Evolutionary conservation across 2,888 invertebrate genomes (phyloP), one percentile per base, ranked within the genome.

Genomic region (Scaptomyza polygonia): DNA sequence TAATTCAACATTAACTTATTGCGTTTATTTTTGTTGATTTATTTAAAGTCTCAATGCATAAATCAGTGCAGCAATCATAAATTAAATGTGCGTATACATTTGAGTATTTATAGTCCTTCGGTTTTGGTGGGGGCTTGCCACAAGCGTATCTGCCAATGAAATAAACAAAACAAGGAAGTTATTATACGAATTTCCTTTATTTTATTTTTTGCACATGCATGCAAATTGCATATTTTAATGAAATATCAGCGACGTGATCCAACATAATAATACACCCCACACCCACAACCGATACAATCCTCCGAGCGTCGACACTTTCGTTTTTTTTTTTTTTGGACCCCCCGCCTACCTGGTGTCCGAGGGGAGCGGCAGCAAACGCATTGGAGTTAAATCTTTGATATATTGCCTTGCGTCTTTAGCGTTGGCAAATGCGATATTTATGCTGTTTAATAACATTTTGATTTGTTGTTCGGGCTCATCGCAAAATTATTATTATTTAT

Each of bases 201-300:
- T 16, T 40, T 18, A 39, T 55, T 55, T 42, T 21, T 77, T 70
- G 85, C 67, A 57, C 52, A 55, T 66, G 71, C 78, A 81, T 80
- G 87, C 87, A 81, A 82, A 84, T 80, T 69, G 32, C 67, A 72
- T 72, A 74, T 86, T 74, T 74, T 72, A 74, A 63, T 58, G 36
- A 72, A 67, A 62, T 80, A 66, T 74, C 45, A 40, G 58, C 21
- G 69, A 65, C 72, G 77, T 83, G 79, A 72, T 66, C 54, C 62
- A 32, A 65, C 62, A 32, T 62, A 49, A 47, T 45, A 67, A 71
- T 47, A 59, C 56, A 70, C 67, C 54, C 44, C 49, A 45, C 8
- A 9, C 40, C 48, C 39, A 14, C n/a, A 40, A 3, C 18, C 18
- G 6, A 12, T 25, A 3, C 18, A 3, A 43, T 12, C 21, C 18